These are phyloP conservation scores for Reticulitermes lucifugus DNA, from an alignment of 2,888 invertebrate genomes.

Conservation along the genomic window DNA sequence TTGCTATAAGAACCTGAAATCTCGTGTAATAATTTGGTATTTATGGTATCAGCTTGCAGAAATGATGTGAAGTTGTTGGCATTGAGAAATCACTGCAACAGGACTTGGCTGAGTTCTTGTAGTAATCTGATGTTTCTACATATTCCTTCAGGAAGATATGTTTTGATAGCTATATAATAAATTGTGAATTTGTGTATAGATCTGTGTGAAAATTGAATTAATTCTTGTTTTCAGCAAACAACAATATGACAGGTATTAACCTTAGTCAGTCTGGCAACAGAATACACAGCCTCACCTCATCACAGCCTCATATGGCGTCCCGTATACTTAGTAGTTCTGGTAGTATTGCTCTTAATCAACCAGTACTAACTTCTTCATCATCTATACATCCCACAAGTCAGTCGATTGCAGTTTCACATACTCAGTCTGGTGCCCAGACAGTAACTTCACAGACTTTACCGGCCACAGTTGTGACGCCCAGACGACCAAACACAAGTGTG, in stretches of 20 bases:
- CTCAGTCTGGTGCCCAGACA: constrained; percentile 16
- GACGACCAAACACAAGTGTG: constrained; percentile 80
- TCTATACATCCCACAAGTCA: constrained; percentile 10
- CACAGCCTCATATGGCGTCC: constrained; percentile 36
- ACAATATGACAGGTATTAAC: not conserved
- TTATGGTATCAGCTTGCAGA: too few species aligned
- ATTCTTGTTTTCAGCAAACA: not conserved
- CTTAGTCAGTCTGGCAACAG: constrained; percentile 49
- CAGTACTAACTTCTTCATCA: not conserved
- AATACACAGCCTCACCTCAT: constrained; percentile 44
- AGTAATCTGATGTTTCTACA: too few species aligned
- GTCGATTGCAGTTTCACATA: constrained; percentile 33
- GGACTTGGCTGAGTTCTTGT: too few species aligned
- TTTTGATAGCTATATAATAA: too few species aligned
- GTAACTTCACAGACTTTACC: constrained; percentile 43
- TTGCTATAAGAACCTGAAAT: too few species aligned
- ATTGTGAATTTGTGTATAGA: too few species aligned
- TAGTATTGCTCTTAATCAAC: not conserved
- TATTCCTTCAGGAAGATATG: too few species aligned
- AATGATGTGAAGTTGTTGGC: too few species aligned
- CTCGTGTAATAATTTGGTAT: too few species aligned
- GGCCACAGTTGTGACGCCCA: constrained; percentile 73
- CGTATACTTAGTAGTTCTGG: constrained; percentile 35
- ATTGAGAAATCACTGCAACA: too few species aligned
- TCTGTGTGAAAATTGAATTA: not conserved